These are phyloP conservation scores for Watsonalla cultraria DNA, from an alignment of 2,888 invertebrate genomes.

Conservation along the genomic window DNA sequence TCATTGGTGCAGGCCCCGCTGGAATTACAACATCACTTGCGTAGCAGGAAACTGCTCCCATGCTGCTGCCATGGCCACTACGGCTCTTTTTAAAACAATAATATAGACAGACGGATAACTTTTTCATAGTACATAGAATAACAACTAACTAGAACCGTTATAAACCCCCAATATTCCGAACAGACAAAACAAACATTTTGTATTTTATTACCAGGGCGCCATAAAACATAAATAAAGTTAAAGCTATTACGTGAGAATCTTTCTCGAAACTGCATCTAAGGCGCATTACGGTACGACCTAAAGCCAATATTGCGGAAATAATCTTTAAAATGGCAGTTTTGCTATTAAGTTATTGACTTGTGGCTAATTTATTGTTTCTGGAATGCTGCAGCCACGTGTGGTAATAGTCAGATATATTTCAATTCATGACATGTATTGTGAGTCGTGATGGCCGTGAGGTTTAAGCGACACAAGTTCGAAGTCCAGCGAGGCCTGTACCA, in stretches of 20 bases:
- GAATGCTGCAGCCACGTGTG: constrained; percentile 8
- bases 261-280: constrained; percentile 27
- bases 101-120: no score
- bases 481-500: no score
- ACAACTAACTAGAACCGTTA: no score
- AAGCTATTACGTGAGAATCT: constrained; percentile 24
- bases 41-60: no score
- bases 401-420: neutral
- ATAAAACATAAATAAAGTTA: constrained; percentile 32
- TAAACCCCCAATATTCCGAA: neutral
- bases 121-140: neutral
- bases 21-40: no score
- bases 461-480: no score
- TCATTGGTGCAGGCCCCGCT: no score
- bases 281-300: constrained; percentile 39
- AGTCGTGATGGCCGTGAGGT: no score
- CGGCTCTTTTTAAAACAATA: no score
- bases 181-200: neutral
- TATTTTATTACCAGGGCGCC: constrained; percentile 15
- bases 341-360: constrained; percentile 36
- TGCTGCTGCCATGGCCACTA: no score
- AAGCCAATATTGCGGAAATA: constrained; percentile 37
- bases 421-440: neutral
- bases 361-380: constrained; percentile 34
- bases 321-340: constrained; percentile 37